Evolutionary conservation across 2,113 vertebrate genomes (phyloP).

Genomic region (Cygnus atratus): DNA sequence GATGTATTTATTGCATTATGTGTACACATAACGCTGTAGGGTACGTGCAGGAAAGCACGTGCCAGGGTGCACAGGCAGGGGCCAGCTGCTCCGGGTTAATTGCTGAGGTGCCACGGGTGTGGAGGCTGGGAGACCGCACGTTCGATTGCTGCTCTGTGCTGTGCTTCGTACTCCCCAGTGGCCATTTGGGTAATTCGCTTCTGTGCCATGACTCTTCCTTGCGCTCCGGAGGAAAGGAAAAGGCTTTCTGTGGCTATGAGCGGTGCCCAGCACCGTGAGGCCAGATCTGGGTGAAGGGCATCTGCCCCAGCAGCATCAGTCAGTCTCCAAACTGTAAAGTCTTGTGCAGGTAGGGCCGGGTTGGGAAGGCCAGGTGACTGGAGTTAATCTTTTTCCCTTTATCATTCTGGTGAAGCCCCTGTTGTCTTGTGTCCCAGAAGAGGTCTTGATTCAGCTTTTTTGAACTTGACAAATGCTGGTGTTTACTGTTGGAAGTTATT

Average conservation of each 20-base stretch:
- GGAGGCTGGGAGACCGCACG: too few relatives aligned
- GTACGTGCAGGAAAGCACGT: background rate
- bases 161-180: background rate
- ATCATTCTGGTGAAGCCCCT: background rate
- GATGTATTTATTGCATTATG: rapidly evolving
- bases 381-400: background rate
- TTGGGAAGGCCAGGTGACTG: background rate
- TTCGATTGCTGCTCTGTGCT: rapidly evolving
- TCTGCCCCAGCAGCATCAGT: too few relatives aligned
- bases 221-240: background rate
- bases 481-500: background rate
- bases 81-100: background rate
- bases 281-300: too few relatives aligned
- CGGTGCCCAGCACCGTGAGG: rapidly evolving
- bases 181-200: background rate
- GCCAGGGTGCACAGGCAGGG: background rate
- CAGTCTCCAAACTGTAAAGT: background rate
- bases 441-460: background rate
- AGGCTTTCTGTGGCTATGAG: background rate
- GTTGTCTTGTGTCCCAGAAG: rapidly evolving
- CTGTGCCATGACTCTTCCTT: background rate
- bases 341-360: background rate
- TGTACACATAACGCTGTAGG: rapidly evolving
- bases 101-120: background rate
- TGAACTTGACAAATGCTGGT: rapidly evolving